Conservation (phyloP, 2,113 vertebrate genomes). For the Panthera tigris region DNA sequence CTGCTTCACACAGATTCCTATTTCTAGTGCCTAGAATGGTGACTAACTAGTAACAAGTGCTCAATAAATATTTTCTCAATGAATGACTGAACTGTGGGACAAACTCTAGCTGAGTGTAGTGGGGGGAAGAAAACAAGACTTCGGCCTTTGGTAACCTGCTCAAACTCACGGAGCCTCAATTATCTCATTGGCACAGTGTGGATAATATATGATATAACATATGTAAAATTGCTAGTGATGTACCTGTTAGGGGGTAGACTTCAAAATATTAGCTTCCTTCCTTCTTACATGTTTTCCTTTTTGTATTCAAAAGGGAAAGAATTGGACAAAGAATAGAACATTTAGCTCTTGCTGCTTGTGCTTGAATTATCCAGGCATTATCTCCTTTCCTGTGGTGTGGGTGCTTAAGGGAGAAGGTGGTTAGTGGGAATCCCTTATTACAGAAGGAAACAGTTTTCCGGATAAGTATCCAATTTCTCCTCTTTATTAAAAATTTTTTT, state of each 20-base stretch:
- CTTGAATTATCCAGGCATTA: neutral
- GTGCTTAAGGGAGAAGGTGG: neutral
- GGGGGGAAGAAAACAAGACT: neutral
- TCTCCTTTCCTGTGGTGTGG: neutral
- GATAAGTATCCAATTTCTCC: neutral
- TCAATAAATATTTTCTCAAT: neutral
- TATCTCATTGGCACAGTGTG: neutral
- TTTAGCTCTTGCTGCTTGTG: neutral
- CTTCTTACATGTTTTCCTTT: neutral
- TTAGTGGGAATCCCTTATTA: neutral
- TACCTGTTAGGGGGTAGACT: neutral
- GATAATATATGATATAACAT: neutral
- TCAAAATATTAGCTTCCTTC: conserved; percentile 17
- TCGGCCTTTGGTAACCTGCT: neutral
- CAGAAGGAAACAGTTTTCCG: conserved; percentile 21
- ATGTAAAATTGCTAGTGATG: neutral
- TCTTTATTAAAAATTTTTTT: neutral
- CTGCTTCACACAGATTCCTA: neutral
- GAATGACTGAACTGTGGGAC: neutral
- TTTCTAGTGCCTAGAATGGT: neutral
- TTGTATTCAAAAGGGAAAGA: neutral
- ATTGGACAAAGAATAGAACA: neutral
- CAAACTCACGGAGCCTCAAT: neutral
- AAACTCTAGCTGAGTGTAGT: neutral
- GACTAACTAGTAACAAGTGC: neutral